Percentiles rank a stretch among this genome's conserved stretches.
Evolutionary conservation across 2,797 vertebrate species (phyloP).

Genomic region (Fistularia tabacaria): DNA sequence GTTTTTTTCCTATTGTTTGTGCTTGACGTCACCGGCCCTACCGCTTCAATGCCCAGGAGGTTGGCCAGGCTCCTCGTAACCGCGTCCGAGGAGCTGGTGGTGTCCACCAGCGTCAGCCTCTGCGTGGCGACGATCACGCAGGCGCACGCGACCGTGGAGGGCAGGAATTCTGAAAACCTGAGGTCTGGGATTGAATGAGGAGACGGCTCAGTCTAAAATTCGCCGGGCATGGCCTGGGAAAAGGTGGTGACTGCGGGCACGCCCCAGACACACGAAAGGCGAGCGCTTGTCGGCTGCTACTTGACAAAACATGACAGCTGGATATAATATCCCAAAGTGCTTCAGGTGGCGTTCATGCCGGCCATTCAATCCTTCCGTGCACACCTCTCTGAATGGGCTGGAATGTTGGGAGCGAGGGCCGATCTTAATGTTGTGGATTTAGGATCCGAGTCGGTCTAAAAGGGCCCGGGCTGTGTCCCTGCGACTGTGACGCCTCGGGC

Average conservation of each 20-base stretch:
- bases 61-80: constrained; percentile 29
- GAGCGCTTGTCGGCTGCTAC: constrained; percentile 23
- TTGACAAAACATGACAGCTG: constrained; percentile 47
- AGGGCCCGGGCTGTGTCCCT: constrained; percentile 34
- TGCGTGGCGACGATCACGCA: constrained; percentile 47
- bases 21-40: constrained; percentile 32
- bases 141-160: constrained; percentile 58
- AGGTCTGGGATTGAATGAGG: constrained; percentile 39
- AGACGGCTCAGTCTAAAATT: not conserved
- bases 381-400: constrained; percentile 40
- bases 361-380: constrained; percentile 25
- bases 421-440: constrained; percentile 28
- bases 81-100: constrained; percentile 14
- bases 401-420: constrained; percentile 23
- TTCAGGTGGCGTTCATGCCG: constrained; percentile 32
- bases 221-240: not conserved
- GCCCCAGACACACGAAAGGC: constrained; percentile 47
- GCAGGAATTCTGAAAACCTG: constrained; percentile 52
- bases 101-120: constrained; percentile 35
- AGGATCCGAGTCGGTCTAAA: constrained; percentile 36
- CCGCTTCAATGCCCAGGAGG: constrained; percentile 53
- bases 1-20: constrained; percentile 7
- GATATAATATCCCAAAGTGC: constrained; percentile 43
- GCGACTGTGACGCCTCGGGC: constrained; percentile 57
- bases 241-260: constrained; percentile 27